Evolutionary conservation across 2,888 invertebrate species (phyloP).

Genomic region (Adela reaumurella): DNA sequence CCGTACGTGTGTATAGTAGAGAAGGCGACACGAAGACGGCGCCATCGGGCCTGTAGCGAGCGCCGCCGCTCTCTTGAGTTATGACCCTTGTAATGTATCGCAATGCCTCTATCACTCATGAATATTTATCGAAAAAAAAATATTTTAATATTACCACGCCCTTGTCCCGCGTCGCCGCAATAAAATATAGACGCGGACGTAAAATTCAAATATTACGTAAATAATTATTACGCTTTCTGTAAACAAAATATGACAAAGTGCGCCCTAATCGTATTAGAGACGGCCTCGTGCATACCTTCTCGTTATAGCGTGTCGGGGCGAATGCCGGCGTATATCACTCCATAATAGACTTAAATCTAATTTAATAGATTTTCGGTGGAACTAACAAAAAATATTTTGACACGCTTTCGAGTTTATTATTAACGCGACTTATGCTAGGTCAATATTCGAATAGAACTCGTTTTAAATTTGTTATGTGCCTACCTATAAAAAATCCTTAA

Average conservation of each 20-base stretch:
- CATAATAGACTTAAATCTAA: neutral
- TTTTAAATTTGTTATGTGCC: too few species aligned
- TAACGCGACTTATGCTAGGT: too few species aligned
- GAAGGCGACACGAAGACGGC: neutral
- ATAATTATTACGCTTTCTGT: slow-evolving; percentile 40
- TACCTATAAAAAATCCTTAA: too few species aligned
- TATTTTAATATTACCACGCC: slow-evolving; percentile 30
- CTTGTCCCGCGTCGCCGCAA: neutral
- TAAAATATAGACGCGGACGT: neutral
- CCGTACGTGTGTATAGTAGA: neutral
- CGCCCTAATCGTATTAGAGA: slow-evolving; percentile 36
- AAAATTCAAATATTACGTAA: slow-evolving; percentile 14
- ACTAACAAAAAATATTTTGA: too few species aligned
- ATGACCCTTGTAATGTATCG: slow-evolving; percentile 45
- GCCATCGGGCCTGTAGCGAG: slow-evolving; percentile 6
- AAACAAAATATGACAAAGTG: slow-evolving; percentile 31
- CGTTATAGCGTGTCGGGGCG: neutral
- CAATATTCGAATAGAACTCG: too few species aligned
- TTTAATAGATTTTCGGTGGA: neutral
- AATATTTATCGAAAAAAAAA: slow-evolving; percentile 48
- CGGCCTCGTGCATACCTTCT: slow-evolving; percentile 9
- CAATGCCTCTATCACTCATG: slow-evolving; percentile 52
- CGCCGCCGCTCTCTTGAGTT: slow-evolving; percentile 37
- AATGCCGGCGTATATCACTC: neutral
- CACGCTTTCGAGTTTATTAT: too few species aligned